Base-by-base conservation (phyloP, 2,113 vertebrate species). In the Thamnaconus septentrionalis region DNA sequence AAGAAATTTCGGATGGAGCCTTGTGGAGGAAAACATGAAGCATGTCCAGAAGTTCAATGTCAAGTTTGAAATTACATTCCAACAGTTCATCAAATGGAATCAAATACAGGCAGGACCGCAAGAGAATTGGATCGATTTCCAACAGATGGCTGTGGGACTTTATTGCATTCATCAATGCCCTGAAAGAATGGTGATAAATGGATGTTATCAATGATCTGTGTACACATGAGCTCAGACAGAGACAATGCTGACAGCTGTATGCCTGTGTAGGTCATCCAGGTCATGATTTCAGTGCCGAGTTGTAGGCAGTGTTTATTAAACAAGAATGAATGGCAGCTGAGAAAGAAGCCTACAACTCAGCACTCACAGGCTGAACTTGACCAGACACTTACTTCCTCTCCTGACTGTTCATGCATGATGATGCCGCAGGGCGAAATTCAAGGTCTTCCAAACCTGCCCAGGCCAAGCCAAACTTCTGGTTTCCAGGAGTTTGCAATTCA, bases 371-470 rank as follows among this genome's bases (percentile, higher is more conserved):
- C 18, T 31, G 18, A 1, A 31, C 18, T 31, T 31, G 18, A 31
- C 18, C 18, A 31, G 18, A 31, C 18, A 39, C 76, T 53, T 78
- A 92, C 91, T 52, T 90, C 44, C 4, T 78, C 0, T 86, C 52
- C 8, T 85, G 66, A 59, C 61, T 79, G 66, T 0, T 45, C 5
- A 69, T 11, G 61, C 49, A 4, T 5, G 0, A 0, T 10, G 0
- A 0, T 6, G 7, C 3, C 5, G 0, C 0, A 31, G 18, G 18
- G 18, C 18, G 18, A 0, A 10, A 0, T 2, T 60, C 73, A 56
- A 79, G 0, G 1, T 8, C 88, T 81, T 90, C 74, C 4, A 98
- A 84, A 56, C 93, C 94, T 3, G 93, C 91, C 94, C 94, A 98
- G 4, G 4, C 0, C 10, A 0, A 0, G 1, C 66, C 48, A 3